Conservation (phyloP, 2,888 invertebrate genomes). For the Luffia ferchaultella region DNA sequence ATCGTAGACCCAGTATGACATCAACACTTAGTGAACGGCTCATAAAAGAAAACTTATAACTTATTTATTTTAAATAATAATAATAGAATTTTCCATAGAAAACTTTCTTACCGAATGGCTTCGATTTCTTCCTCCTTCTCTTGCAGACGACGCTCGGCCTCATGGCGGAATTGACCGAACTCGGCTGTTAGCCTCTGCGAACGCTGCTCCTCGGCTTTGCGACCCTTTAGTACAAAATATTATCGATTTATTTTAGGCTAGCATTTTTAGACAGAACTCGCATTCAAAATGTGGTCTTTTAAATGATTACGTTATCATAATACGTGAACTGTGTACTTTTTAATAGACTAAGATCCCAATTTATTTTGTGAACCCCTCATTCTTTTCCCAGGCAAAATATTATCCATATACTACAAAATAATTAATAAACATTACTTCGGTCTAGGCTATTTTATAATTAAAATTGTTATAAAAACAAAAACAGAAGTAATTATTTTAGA, state of each 20-base stretch:
- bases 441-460: too few relatives aligned
- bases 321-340: too few relatives aligned
- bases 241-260: slow-evolving; percentile 6
- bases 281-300: slow-evolving; percentile 23
- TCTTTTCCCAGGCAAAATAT: too few relatives aligned
- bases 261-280: slow-evolving; percentile 12
- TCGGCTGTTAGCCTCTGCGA: slow-evolving; percentile 92
- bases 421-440: too few relatives aligned
- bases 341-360: too few relatives aligned
- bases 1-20: neutral
- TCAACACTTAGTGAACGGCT: slow-evolving; percentile 10
- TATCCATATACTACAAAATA: too few relatives aligned
- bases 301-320: too few relatives aligned
- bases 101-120: slow-evolving; percentile 84
- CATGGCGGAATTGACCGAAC: slow-evolving; percentile 93
- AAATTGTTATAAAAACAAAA: too few relatives aligned
- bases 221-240: slow-evolving; percentile 75
- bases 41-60: slow-evolving; percentile 12
- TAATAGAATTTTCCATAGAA: too few relatives aligned
- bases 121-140: slow-evolving; percentile 99
- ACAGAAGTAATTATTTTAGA: too few relatives aligned
- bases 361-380: too few relatives aligned
- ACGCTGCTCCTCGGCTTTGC: slow-evolving; percentile 97
- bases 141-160: slow-evolving; percentile 94
- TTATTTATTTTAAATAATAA: too few relatives aligned